Conservation (phyloP, 2,113 vertebrate species). For the Candoia aspera region DNA sequence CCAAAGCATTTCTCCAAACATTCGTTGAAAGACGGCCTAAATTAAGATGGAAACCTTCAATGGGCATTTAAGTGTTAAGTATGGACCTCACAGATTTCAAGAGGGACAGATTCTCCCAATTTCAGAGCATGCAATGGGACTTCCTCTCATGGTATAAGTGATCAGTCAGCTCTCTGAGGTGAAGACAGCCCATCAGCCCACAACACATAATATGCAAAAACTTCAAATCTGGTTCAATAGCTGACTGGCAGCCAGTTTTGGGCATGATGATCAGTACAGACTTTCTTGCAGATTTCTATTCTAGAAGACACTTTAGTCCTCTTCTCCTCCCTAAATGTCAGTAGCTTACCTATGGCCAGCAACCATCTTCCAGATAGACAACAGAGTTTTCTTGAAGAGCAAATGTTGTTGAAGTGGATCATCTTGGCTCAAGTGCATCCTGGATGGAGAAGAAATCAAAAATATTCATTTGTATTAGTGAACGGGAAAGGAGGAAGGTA, state of each 20-base stretch:
- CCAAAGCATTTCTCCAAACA: background rate
- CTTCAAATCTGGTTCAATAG: background rate
- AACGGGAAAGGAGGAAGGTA: constrained; percentile 18
- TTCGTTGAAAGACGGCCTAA: background rate
- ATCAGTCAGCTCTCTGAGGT: background rate
- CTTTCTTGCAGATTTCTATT: background rate
- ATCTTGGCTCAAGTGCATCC: constrained; percentile 58
- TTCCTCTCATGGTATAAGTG: background rate
- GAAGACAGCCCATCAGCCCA: background rate
- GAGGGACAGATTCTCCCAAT: background rate
- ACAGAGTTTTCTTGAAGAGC: constrained; percentile 74
- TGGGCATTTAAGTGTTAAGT: background rate
- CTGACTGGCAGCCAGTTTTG: background rate
- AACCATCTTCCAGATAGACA: constrained; percentile 80
- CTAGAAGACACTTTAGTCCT: background rate
- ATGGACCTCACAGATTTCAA: background rate
- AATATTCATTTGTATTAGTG: background rate
- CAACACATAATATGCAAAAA: background rate
- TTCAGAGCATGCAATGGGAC: background rate
- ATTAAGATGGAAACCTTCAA: background rate
- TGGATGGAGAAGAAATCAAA: constrained; percentile 43
- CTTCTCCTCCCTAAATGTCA: background rate
- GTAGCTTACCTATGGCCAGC: constrained; percentile 75
- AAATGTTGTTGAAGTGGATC: constrained; percentile 61
- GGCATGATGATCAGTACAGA: background rate